Conservation (phyloP, 2,888 invertebrate genomes). For the Leptinotarsa haldemani region DNA sequence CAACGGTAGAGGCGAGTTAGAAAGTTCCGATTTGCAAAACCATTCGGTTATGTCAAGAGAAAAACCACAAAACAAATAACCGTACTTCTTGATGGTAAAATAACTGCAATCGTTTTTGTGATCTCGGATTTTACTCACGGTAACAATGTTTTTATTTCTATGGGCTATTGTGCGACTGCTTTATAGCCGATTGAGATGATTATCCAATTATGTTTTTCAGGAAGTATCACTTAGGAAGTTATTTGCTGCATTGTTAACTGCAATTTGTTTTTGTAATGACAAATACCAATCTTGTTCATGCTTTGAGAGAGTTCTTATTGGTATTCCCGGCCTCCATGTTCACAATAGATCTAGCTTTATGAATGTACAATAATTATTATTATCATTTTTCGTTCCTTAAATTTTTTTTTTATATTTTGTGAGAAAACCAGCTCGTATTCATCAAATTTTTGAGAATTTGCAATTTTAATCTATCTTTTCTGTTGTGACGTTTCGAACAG, state of each 20-base stretch:
- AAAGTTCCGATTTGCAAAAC: slow-evolving; percentile 3
- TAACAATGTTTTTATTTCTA: background rate
- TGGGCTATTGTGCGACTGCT: background rate
- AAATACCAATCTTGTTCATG: background rate
- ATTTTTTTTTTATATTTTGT: too few species aligned
- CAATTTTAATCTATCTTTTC: too few species aligned
- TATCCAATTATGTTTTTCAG: slow-evolving; percentile 7
- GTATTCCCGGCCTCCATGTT: too few species aligned
- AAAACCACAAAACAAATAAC: slow-evolving; percentile 13
- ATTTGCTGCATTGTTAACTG: background rate
- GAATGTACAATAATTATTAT: too few species aligned
- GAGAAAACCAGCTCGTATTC: too few species aligned
- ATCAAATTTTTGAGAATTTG: too few species aligned
- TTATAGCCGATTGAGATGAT: slow-evolving; percentile 1
- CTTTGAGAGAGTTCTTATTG: too few species aligned
- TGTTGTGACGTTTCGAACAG: background rate
- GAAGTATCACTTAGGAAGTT: background rate
- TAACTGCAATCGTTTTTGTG: slow-evolving; percentile 5
- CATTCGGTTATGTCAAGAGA: background rate
- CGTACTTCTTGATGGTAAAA: background rate
- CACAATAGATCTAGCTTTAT: too few species aligned
- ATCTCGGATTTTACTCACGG: background rate
- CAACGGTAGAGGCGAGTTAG: background rate
- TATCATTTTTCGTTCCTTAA: too few species aligned
- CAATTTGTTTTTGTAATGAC: background rate